phyloP scores from a whole-genome alignment of 2,888 invertebrate genomes.

The Subacronicta megacephala region DNA sequence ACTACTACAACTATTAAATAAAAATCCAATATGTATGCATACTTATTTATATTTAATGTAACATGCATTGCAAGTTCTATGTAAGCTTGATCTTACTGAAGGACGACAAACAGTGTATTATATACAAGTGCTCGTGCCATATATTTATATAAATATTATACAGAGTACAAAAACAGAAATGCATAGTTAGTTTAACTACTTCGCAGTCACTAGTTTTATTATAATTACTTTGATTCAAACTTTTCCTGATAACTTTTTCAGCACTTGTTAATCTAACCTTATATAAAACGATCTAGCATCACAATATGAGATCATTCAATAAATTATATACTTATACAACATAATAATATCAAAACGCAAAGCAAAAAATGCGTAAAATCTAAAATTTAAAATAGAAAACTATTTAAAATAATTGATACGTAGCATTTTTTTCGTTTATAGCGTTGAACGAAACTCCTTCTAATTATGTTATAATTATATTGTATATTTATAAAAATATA shows the following conservation, averaged over 20 bases:
- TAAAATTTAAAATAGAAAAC: slow-evolving; percentile 32
- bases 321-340: slow-evolving; percentile 34
- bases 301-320: slow-evolving; percentile 55
- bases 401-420: slow-evolving; percentile 26
- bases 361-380: slow-evolving; percentile 34
- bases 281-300: slow-evolving; percentile 47
- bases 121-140: slow-evolving; percentile 54
- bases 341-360: slow-evolving; percentile 27
- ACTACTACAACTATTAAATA: slow-evolving; percentile 55
- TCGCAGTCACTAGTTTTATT: slow-evolving; percentile 44
- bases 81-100: slow-evolving; percentile 49
- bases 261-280: slow-evolving; percentile 45
- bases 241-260: slow-evolving; percentile 18
- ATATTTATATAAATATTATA: slow-evolving; percentile 40
- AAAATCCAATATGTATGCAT: slow-evolving; percentile 60
- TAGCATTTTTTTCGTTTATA: slow-evolving; percentile 21
- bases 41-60: slow-evolving; percentile 58
- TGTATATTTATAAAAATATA: slow-evolving; percentile 16
- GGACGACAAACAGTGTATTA: slow-evolving; percentile 58
- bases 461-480: slow-evolving; percentile 10
- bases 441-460: slow-evolving; percentile 28
- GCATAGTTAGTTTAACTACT: slow-evolving; percentile 32
- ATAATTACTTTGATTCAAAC: slow-evolving; percentile 22
- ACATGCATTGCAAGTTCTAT: slow-evolving; percentile 59
- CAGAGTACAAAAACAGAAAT: slow-evolving; percentile 40